A percentile compares a stretch with the other conserved stretches of the same genome.
Evolutionary conservation across 2,113 vertebrate genomes (phyloP).

Genomic region (Chlamydotis undulata): DNA sequence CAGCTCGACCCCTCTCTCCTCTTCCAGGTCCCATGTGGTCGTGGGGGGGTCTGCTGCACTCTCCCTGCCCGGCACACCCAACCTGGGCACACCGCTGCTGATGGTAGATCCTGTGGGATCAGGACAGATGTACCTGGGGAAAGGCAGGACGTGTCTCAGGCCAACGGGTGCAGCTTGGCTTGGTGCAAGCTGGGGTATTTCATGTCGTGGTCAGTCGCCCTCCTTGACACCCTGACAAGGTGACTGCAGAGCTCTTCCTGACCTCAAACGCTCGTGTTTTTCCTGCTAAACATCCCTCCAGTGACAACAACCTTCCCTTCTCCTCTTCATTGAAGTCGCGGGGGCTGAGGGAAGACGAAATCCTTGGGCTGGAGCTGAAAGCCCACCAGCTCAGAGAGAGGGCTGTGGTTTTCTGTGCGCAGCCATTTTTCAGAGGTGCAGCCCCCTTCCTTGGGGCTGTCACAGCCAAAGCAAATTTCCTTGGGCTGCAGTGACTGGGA

Average conservation of each 20-base stretch:
- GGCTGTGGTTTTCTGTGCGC: not conserved
- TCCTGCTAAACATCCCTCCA: not conserved
- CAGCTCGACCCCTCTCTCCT: not conserved
- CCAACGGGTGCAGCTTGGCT: fast-evolving
- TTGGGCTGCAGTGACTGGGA: not conserved
- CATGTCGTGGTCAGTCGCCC: fast-evolving
- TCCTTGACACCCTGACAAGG: not conserved
- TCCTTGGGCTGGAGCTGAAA: not conserved
- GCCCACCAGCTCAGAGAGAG: not conserved
- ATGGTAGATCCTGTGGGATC: not conserved
- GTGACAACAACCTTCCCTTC: not conserved
- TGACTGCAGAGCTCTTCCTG: not conserved
- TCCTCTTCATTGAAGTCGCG: not conserved
- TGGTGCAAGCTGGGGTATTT: too few species aligned
- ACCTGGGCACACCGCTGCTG: not conserved
- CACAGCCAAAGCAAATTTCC: not conserved
- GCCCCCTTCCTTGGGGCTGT: not conserved
- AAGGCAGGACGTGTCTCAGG: not conserved
- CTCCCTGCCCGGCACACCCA: not conserved
- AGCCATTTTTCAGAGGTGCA: not conserved
- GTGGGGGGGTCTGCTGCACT: not conserved
- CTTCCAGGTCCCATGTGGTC: fast-evolving
- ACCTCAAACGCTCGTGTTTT: fast-evolving
- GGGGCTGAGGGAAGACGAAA: not conserved
- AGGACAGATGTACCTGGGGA: not conserved